Base-by-base conservation (phyloP, 2,888 invertebrate genomes). In the Allophyes oxyacanthae region DNA sequence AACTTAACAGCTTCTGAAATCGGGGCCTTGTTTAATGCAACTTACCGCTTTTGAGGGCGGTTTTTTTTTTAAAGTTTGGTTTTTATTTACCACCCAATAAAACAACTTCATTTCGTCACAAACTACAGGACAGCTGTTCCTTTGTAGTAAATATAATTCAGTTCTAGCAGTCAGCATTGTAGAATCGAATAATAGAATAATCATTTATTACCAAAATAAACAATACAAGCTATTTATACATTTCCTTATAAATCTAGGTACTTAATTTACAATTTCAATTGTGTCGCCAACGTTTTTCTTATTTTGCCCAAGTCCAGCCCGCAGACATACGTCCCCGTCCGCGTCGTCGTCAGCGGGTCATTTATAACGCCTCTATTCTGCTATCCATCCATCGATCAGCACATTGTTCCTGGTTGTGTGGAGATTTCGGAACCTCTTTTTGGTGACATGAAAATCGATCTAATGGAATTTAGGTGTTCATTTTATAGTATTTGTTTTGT, bases 331-430 rank as follows among this genome's bases (percentile, higher is more conserved):
- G 64, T 54, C 52, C 34, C 33, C 33, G 36, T 33, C 34, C 30
- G 41, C 58, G 50, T 52, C 70, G 74, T 62, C 72, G 78, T 72
- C 74, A 63, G 72, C 43, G 64, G 77, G 77, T 82, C 85, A 85
- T 85, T 84, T 84, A 84, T 84, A 83, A 84, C 82, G 72, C 73
- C 78, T 69, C 82, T 72, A 77, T 82, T 81, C 83, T 75, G 62
- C 73, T 77, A 75, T 80, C 81, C 81, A 79, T 84, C 84, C 85
- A 83, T 85, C 84, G 55, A 75, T 75, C 77, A 48, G 38, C 64
- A 72, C 81, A 84, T 84, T 82, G 83, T 83, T 79, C 75, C 78
- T 60, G 70, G 70, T 71, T 67, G 60, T 64, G 64, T 50, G 64
- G 50, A 59, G 70, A 74, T 59, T 69, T 42, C 42, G 57, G 64